Evolutionary conservation across 2,797 vertebrate species (phyloP).

Genomic region (Enteromius argenteus): DNA sequence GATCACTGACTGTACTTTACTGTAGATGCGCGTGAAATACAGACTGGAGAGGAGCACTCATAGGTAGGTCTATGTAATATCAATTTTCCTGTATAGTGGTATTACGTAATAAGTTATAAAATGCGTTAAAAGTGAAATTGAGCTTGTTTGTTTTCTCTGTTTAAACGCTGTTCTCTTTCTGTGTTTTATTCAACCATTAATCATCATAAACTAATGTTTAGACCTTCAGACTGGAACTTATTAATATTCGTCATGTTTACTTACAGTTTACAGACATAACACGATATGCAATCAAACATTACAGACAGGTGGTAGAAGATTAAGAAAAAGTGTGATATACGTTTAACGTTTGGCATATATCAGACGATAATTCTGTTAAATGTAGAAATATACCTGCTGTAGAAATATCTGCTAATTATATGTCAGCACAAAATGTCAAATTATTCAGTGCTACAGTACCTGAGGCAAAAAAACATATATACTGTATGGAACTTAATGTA

Average conservation of each 20-base stretch:
- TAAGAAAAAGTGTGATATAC: neutral
- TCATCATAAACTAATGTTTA: neutral
- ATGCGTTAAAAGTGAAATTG: too few relatives aligned
- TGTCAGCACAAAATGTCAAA: neutral
- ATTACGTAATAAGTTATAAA: neutral
- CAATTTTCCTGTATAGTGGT: neutral
- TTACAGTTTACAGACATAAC: neutral
- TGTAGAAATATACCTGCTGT: neutral
- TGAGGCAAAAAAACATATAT: neutral
- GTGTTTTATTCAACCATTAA: neutral
- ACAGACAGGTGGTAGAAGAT: neutral
- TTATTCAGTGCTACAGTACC: neutral
- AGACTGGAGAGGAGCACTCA: neutral
- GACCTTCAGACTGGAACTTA: neutral
- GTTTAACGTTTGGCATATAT: neutral
- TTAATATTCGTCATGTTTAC: neutral
- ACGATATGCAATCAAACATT: neutral
- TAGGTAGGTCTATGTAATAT: constrained; percentile 4
- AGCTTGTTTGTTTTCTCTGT: neutral
- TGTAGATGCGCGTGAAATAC: neutral
- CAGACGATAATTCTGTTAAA: neutral
- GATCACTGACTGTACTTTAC: neutral
- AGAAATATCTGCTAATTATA: neutral
- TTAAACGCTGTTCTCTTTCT: neutral
- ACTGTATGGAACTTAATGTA: neutral